Base-by-base conservation (phyloP, 2,888 invertebrate genomes). In the Xylota segnis region DNA sequence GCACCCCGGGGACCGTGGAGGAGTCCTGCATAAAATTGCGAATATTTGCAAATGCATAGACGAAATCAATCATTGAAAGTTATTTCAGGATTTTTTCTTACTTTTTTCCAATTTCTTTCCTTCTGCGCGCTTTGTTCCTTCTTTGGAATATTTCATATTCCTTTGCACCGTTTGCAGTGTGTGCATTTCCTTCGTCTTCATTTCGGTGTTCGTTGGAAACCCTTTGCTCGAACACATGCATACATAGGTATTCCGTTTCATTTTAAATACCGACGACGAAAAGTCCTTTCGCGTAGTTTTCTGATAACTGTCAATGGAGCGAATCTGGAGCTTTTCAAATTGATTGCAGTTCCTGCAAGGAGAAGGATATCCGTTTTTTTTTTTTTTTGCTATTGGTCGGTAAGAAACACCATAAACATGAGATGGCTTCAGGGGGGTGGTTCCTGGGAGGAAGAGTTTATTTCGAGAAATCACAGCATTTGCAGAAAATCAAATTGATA, bases 11-110 rank as follows among this genome's bases (percentile, higher is more conserved):
- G 2, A 4, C 12, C 37, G 4, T n/a, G 14, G 1, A 5, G 2
- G 6, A 14, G 14, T 14, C 43, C 6, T 43, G 5, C 4, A 14
- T 5, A n/a, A 43, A 43, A 43, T 43, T 43, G 43, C 40, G 23
- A 59, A 59, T 23, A 58, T 37, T n/a, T 59, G 18, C 59, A 59
- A 40, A 59, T n/a, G 59, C 40, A 59, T 59, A 43, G 27, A 29
- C 5, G 29, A 29, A 61, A 61, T 61, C 43, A 61, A 61, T 61
- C 61, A 61, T 16, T 16, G 43, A 61, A 43, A 7, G 29, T 43
- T 61, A 27, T 27, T 43, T 43, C 18, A 18, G 10, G 47, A 47
- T 54, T n/a, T 43, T 61, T 43, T 7, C 5, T n/a, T n/a, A n/a
- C n/a, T n/a, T n/a, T n/a, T n/a, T n/a, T 32, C 16, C 9, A 18